Base-by-base conservation (phyloP, 2,113 vertebrate genomes). In the Collichthys lucidus region DNA sequence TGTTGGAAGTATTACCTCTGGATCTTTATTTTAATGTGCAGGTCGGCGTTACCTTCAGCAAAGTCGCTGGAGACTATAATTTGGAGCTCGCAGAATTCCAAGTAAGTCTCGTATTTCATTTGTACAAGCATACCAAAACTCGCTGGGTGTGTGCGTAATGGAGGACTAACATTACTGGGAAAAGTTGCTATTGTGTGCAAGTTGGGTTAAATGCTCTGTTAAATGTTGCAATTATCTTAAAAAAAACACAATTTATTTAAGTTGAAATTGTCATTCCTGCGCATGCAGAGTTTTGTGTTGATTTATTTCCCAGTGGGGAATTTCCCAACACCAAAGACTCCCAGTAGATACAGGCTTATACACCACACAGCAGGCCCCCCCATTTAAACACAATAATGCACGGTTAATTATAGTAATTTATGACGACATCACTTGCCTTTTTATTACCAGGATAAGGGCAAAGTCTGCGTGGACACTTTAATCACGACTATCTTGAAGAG, bases 1-100 rank as follows among this genome's bases (percentile, higher is more conserved):
- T 92, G 92, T 83, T 95, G 93, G 94, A 95, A 92, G 86, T 94
- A 94, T 92, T 95, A 94, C 88, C 92, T 95, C 75, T 95, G 95
- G 95, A 95, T 95, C 90, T 93, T 91, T 93, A 92, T 94, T 83
- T 73, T 95, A 74, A 87, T 92, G 76, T 94, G 94, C 90, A 94
- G 93, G 88, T 92, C 92, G 74, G 86, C 88, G 74, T 49, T 92
- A 64, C 91, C 90, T 29, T 92, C 92, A 6, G 94, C 94, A 4
- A 95, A 94, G 4, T 92, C 93, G 26, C 71, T 95, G 93, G 94
- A 95, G 80, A 93, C 94, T 73, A 95, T 95, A 17, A 94, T 94
- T 31, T 95, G 95, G 95, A 94, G 86, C 94, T 93, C 94, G 15
- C 94, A 94, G 79, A 95, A 95, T 82, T 49, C 87, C 77, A 95